Evolutionary conservation across 2,888 invertebrate species (phyloP).

Genomic region (Oligia fasciuncula): DNA sequence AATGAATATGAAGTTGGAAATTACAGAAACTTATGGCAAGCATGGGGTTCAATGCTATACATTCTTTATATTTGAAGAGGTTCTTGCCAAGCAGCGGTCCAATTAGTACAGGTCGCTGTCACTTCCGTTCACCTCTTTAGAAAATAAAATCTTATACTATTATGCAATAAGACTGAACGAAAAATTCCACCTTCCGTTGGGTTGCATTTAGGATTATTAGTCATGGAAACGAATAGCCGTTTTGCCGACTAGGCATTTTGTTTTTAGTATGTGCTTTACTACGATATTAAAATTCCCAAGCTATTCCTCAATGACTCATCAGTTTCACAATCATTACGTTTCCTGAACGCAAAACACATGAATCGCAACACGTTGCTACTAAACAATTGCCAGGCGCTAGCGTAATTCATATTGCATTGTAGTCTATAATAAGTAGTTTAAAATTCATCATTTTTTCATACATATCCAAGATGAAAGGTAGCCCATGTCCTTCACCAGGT

Average conservation of each 20-base stretch:
- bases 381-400: conserved; percentile 28
- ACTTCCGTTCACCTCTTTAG: background rate
- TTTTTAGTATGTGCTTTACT: background rate
- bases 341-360: conserved; percentile 5
- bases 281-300: background rate
- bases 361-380: conserved; percentile 24
- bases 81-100: background rate
- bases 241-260: background rate
- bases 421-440: background rate
- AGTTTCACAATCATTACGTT: background rate
- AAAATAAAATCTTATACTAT: background rate
- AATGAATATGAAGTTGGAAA: background rate
- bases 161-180: background rate
- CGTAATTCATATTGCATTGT: too few species aligned
- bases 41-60: background rate
- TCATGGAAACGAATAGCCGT: background rate
- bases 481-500: too few species aligned
- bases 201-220: background rate
- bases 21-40: background rate
- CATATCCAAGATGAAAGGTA: background rate
- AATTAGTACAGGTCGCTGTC: background rate
- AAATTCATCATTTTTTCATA: background rate
- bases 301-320: background rate
- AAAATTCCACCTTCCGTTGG: background rate
- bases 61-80: background rate